phyloP scores from a whole-genome alignment of 2,888 invertebrate genomes.

The Aphodius sticticus region DNA sequence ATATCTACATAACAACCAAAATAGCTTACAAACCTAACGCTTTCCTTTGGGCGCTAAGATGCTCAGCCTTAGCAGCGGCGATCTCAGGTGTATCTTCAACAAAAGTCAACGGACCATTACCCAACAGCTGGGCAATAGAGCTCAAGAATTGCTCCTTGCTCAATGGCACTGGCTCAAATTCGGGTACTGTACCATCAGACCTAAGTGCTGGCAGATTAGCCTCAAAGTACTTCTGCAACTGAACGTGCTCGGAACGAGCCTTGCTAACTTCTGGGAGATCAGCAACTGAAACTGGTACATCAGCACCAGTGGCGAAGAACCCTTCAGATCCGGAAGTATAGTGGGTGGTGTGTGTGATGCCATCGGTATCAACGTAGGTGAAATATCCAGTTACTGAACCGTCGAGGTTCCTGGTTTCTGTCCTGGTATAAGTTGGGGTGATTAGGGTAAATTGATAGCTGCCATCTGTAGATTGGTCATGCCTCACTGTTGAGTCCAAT shows the following conservation, averaged over 20 bases:
- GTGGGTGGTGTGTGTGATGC: slow-evolving; percentile 63
- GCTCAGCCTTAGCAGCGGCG: slow-evolving; percentile 28
- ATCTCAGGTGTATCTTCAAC: slow-evolving; percentile 31
- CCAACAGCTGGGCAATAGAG: slow-evolving; percentile 26
- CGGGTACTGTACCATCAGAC: slow-evolving; percentile 31
- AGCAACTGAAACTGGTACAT: slow-evolving; percentile 26
- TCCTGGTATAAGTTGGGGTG: slow-evolving; percentile 53
- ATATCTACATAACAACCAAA: not conserved
- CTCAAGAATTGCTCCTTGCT: slow-evolving; percentile 32
- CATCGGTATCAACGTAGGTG: slow-evolving; percentile 69
- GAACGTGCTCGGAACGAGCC: slow-evolving; percentile 29
- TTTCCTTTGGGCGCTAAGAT: slow-evolving; percentile 25
- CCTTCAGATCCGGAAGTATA: slow-evolving; percentile 33
- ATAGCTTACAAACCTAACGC: slow-evolving; percentile 26
- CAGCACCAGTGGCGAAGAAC: slow-evolving; percentile 30
- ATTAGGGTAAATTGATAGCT: slow-evolving; percentile 28
- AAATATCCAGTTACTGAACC: slow-evolving; percentile 73
- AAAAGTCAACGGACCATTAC: slow-evolving; percentile 27
- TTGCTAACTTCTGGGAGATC: slow-evolving; percentile 30
- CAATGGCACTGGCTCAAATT: slow-evolving; percentile 30
- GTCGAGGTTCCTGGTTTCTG: slow-evolving; percentile 69
- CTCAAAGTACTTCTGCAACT: slow-evolving; percentile 19
- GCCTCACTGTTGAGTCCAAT: slow-evolving; percentile 20
- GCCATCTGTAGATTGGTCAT: slow-evolving; percentile 31
- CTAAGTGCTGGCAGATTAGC: slow-evolving; percentile 29